Conservation (phyloP, 1,140 invertebrate genomes). For the Drosophila ohnishii region DNA sequence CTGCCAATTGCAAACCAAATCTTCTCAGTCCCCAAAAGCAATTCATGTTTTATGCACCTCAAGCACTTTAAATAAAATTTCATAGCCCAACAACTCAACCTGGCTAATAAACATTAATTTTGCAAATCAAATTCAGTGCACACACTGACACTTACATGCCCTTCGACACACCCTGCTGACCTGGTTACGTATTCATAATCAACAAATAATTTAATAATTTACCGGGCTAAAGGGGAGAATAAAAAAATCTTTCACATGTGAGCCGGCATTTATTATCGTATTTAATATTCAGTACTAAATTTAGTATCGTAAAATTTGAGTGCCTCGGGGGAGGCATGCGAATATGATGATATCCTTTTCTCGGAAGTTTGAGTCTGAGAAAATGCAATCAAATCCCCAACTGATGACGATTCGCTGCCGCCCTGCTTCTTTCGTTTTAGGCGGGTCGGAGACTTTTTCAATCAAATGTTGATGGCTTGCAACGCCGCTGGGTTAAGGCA, state of each 20-base stretch:
- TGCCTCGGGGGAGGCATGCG: constrained; percentile 32
- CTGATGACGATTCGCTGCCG: constrained; percentile 54
- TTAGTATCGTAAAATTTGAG: constrained; percentile 66
- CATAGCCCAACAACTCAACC: constrained; percentile 5
- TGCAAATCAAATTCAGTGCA: constrained; percentile 12
- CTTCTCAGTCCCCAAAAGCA: background rate
- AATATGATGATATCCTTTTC: constrained; percentile 28
- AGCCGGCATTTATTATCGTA: constrained; percentile 52
- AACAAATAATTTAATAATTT: constrained; percentile 69
- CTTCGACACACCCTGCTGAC: background rate
- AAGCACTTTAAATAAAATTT: constrained; percentile 26
- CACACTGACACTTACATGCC: constrained; percentile 7
- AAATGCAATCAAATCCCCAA: constrained; percentile 76
- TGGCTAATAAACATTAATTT: constrained; percentile 28
- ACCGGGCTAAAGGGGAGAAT: constrained; percentile 20
- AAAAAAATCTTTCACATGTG: constrained; percentile 36
- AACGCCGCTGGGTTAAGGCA: constrained; percentile 52
- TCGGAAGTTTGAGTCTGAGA: constrained; percentile 13
- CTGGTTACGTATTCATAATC: constrained; percentile 58
- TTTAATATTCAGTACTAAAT: constrained; percentile 69
- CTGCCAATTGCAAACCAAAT: background rate
- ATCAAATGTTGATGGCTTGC: constrained; percentile 68
- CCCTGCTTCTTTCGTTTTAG: constrained; percentile 1
- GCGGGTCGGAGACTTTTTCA: constrained; percentile 60
- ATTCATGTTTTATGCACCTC: constrained; percentile 9